These are phyloP conservation scores for Pseudochirops cupreus DNA, from an alignment of 2,797 vertebrate species.

Conservation along the genomic window DNA sequence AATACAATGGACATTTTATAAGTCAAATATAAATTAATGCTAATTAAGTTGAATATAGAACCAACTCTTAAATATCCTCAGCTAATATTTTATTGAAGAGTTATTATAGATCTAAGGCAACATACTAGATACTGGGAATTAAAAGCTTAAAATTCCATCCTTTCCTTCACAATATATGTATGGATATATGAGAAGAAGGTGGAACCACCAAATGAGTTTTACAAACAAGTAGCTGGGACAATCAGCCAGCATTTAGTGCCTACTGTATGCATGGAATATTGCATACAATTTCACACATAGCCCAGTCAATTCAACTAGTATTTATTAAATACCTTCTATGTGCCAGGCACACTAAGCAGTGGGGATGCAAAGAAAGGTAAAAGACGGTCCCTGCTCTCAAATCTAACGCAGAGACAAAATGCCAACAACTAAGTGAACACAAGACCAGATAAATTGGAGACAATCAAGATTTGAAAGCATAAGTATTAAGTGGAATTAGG, in stretches of 20 bases:
- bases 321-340: background rate
- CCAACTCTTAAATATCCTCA: background rate
- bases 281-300: background rate
- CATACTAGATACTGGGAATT: background rate
- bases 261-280: background rate
- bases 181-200: background rate
- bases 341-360: background rate
- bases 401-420: background rate
- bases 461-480: background rate
- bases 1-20: background rate
- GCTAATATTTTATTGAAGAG: background rate
- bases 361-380: slow-evolving; percentile 15
- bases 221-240: background rate
- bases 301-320: background rate
- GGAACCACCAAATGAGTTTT: background rate
- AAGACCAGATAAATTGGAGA: background rate
- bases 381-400: background rate
- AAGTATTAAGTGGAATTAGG: background rate
- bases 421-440: background rate
- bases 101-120: background rate
- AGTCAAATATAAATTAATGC: background rate
- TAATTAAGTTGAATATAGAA: background rate
- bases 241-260: background rate
- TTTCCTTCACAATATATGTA: background rate
- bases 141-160: background rate